Percentiles rank a stretch among this genome's conserved stretches.
Evolutionary conservation across 1,140 invertebrate species (phyloP).

Genomic region (Metopolophium dirhodum): DNA sequence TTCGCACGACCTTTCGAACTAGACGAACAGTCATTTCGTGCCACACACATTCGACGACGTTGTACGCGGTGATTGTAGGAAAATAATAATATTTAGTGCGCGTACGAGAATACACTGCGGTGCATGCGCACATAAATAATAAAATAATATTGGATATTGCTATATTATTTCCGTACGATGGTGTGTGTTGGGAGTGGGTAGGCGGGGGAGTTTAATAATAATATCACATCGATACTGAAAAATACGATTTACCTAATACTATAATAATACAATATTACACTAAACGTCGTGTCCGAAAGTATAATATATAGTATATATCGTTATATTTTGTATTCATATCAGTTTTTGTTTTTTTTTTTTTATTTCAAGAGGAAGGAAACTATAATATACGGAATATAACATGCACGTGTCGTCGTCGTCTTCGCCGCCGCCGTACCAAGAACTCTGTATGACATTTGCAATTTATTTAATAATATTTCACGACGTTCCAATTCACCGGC

Average conservation of each 20-base stretch:
- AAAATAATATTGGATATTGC: background rate
- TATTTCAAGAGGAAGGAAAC: background rate
- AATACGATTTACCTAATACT: background rate
- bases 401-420: background rate
- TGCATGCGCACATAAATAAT: no score
- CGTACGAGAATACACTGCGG: background rate
- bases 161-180: background rate
- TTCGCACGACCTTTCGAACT: background rate
- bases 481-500: background rate
- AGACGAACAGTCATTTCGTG: background rate
- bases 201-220: background rate
- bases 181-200: background rate
- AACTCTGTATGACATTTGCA: background rate
- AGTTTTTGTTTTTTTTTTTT: background rate
- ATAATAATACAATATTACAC: background rate
- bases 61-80: background rate
- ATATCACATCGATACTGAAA: background rate
- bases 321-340: slow-evolving; percentile 4
- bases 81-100: background rate
- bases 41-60: background rate
- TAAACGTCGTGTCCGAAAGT: background rate
- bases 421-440: no score
- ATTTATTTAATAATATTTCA: background rate
- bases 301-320: no score
- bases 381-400: background rate